Evolutionary conservation across 2,113 vertebrate genomes (phyloP), one percentile per base, ranked within the genome.

Genomic region (Sylvicapra grimmia): DNA sequence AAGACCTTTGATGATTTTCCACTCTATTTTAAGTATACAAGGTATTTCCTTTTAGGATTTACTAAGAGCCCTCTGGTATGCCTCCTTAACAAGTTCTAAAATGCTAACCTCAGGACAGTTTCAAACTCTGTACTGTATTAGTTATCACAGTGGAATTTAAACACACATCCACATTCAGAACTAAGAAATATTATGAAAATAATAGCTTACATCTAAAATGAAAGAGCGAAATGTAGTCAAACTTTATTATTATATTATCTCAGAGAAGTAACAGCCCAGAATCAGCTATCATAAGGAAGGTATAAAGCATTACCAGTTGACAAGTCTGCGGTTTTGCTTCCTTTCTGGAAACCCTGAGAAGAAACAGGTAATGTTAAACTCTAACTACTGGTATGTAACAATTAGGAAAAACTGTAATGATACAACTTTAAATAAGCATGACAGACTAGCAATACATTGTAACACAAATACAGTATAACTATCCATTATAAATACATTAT

Each of bases 241-340:
- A 11, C 33, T 85, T 77, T 29, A 87, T n/a, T 54, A 53, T 15
- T 72, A 85, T 25, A 44, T 23, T 83, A 53, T 75, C 61, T 75
- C 77, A 83, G 96, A 79, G 96, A 88, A n/a, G 51, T 27, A 89
- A 94, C 18, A 89, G 90, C 16, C 6, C 31, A 96, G 47, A 53
- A 68, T 25, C 29, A 80, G 49, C 9, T 53, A 92, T 31, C 89
- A 97, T 12, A 87, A 96, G 95, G 33, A 94, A 97, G 18, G 19
- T 68, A 96, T 85, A 98, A 58, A 49, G 21, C 94, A 98, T 99
- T 98, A 99, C 99, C 99, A 99, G 98, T n/a, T 99, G 98, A 92
- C 99, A 98, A 90, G 99, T 97, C 97, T 99, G 98, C 91, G 99
- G 99, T 95, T 98, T 99, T 97, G 99, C 99, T 54, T 98, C 97